phyloP scores from a whole-genome alignment of 2,113 vertebrate genomes.

The Gyps fulvus region DNA sequence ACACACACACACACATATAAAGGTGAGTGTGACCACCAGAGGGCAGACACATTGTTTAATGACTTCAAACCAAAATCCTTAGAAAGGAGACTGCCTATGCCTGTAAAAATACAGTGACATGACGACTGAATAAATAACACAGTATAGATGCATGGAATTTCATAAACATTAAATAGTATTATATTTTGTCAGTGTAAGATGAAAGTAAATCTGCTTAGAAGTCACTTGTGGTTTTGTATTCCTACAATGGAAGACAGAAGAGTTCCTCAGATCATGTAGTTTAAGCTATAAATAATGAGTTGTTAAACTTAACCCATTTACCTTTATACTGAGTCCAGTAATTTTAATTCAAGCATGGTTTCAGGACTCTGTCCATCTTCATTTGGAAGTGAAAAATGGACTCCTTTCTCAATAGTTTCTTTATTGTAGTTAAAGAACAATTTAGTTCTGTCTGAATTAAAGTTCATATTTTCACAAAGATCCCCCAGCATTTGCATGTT shows the following conservation, averaged over 20 bases:
- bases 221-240: neutral
- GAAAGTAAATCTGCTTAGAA: neutral
- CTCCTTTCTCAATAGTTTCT: neutral
- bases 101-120: neutral
- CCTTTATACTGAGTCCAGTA: neutral
- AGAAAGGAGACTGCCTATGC: neutral
- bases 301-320: neutral
- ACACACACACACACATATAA: neutral
- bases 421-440: neutral
- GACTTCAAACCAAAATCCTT: neutral
- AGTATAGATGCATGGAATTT: neutral
- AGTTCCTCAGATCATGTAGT: neutral
- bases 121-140: neutral
- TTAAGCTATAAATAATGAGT: neutral
- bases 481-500: neutral
- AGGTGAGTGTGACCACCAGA: conserved; percentile 28
- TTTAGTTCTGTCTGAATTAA: neutral
- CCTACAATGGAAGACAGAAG: neutral
- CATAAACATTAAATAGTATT: neutral
- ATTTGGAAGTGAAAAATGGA: neutral
- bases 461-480: neutral
- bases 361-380: neutral
- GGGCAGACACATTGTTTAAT: conserved; percentile 32
- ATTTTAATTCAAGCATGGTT: neutral
- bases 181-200: neutral